Conservation (phyloP, 2,113 vertebrate genomes). For the Hydrolagus affinis region DNA sequence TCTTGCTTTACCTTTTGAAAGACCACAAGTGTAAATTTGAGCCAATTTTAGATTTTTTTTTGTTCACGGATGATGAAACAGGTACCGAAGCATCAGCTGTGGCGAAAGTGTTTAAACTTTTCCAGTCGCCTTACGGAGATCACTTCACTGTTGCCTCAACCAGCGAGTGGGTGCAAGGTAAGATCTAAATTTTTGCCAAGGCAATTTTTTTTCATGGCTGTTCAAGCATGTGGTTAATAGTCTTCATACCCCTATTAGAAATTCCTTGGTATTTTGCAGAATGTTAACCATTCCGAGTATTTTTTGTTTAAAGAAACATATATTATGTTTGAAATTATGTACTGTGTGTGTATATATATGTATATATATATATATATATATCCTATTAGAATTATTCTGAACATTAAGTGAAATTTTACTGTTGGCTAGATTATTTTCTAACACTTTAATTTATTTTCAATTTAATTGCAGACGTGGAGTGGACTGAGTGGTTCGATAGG, state of each 20-base stretch:
- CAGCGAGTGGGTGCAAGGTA: constrained; percentile 95
- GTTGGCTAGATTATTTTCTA: neutral
- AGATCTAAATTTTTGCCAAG: constrained; percentile 26
- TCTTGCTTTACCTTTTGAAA: neutral
- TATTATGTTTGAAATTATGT: neutral
- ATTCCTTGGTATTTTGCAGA: neutral
- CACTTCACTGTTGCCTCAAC: constrained; percentile 68
- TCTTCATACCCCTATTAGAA: neutral
- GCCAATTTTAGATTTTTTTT: neutral
- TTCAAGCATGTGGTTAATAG: too few species aligned
- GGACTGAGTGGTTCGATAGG: constrained; percentile 86
- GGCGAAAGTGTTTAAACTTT: constrained; percentile 66
- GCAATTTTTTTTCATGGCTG: neutral
- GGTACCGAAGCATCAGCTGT: constrained; percentile 74
- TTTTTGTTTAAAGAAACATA: neutral
- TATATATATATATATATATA: too few species aligned
- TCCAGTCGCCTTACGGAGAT: constrained; percentile 68
- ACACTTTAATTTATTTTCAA: neutral
- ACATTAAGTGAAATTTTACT: too few species aligned
- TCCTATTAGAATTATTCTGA: too few species aligned
- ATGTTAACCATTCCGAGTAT: neutral
- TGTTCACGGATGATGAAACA: constrained; percentile 40
- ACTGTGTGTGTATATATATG: too few species aligned
- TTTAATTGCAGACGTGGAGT: constrained; percentile 71
- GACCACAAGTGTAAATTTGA: neutral